These are phyloP conservation scores for Clarias fuscus DNA, from an alignment of 2,797 vertebrate species.

Conservation along the genomic window DNA sequence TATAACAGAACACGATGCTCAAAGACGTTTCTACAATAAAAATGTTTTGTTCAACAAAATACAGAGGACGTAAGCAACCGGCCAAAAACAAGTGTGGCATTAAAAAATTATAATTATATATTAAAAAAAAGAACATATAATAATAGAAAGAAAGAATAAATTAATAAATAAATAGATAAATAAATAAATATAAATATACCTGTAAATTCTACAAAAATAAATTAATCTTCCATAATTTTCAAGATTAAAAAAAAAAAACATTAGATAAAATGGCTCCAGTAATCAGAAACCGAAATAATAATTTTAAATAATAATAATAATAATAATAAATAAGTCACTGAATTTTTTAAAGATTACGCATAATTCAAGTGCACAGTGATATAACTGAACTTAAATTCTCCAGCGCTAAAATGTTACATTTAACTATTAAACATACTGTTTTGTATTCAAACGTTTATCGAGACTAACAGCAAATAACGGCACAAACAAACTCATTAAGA, in stretches of 20 bases:
- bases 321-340: background rate
- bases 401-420: no score
- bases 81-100: background rate
- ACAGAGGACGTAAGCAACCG: background rate
- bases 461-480: no score
- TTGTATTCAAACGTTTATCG: no score
- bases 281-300: background rate
- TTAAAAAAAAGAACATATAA: background rate
- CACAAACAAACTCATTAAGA: no score
- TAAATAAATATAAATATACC: no score
- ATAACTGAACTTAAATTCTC: background rate
- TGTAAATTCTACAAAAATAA: no score
- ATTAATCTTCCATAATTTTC: background rate
- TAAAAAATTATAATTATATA: background rate
- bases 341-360: no score
- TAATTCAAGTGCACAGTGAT: background rate
- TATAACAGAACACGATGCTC: background rate
- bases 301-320: background rate
- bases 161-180: no score
- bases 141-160: background rate
- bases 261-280: background rate
- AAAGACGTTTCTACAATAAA: background rate
- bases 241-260: background rate
- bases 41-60: background rate
- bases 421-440: no score